phyloP scores from a whole-genome alignment of 2,888 invertebrate genomes.

The Meliscaeva auricollis region DNA sequence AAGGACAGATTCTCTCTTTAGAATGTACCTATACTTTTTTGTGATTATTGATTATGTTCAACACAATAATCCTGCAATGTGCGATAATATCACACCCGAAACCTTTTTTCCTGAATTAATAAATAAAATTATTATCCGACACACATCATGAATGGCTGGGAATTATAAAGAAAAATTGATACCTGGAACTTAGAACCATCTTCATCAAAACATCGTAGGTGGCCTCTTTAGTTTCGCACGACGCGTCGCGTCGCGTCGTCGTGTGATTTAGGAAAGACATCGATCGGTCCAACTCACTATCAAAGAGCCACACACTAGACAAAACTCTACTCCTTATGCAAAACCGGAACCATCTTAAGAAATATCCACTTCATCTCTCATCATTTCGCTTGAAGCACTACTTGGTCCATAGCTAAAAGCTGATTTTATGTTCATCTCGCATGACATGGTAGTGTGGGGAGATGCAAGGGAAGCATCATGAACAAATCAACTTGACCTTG shows the following conservation, averaged over 20 bases:
- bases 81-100: slow-evolving; percentile 35
- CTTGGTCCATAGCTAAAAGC: slow-evolving; percentile 51
- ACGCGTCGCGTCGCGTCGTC: neutral
- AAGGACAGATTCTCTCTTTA: neutral
- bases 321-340: slow-evolving; percentile 18
- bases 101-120: slow-evolving; percentile 33
- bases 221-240: slow-evolving; percentile 67
- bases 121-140: slow-evolving; percentile 17
- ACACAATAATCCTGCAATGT: slow-evolving; percentile 31
- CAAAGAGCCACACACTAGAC: slow-evolving; percentile 5
- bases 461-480: slow-evolving; percentile 13
- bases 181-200: slow-evolving; percentile 33
- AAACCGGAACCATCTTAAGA: slow-evolving; percentile 55
- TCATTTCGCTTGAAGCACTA: slow-evolving; percentile 24
- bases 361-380: slow-evolving; percentile 10
- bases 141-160: neutral
- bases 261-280: neutral
- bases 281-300: neutral
- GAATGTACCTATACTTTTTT: neutral
- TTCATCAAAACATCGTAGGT: slow-evolving; percentile 53
- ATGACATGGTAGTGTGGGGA: slow-evolving; percentile 7
- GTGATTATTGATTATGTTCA: neutral
- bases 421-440: slow-evolving; percentile 27
- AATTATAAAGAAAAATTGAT: slow-evolving; percentile 29
- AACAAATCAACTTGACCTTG: slow-evolving; percentile 66